phyloP scores from a whole-genome alignment of 2,113 vertebrate species.

The Gopherus evgoodei region DNA sequence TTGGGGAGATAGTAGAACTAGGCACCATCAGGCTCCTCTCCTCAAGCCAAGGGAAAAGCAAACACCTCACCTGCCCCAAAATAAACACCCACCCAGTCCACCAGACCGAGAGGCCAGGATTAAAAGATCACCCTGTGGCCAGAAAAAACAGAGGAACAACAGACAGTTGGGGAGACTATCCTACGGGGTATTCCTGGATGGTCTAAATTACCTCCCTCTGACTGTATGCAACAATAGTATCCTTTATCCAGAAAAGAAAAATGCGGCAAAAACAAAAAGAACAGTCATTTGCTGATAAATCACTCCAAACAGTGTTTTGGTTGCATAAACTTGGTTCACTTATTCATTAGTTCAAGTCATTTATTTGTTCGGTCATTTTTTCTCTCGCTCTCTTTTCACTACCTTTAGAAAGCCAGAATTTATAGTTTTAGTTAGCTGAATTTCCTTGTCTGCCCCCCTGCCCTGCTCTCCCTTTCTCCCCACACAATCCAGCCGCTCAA shows the following conservation, averaged over 20 bases:
- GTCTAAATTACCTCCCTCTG: conserved; percentile 2
- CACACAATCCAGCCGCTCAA: conserved; percentile 62
- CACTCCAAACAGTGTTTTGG: neutral
- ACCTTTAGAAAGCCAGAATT: conserved; percentile 50
- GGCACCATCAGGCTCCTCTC: neutral
- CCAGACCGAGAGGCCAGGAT: neutral
- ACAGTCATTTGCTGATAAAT: conserved; percentile 1
- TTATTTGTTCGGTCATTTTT: neutral
- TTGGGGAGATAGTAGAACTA: neutral
- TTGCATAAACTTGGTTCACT: conserved; percentile 29
- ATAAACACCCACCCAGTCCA: neutral
- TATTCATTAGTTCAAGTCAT: neutral
- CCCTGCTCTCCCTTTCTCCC: conserved; percentile 61
- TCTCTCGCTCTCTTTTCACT: neutral
- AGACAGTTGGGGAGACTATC: neutral
- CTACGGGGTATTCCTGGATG: fast-evolving
- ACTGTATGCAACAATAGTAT: neutral
- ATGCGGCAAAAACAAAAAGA: neutral
- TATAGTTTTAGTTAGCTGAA: conserved; percentile 57
- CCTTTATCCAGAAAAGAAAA: neutral
- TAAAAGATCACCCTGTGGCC: neutral
- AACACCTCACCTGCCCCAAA: neutral
- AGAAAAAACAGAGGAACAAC: neutral
- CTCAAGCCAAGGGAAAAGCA: neutral
- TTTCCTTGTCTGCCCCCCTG: conserved; percentile 52